phyloP scores from a whole-genome alignment of 2,888 invertebrate species.

The Labia minor region DNA sequence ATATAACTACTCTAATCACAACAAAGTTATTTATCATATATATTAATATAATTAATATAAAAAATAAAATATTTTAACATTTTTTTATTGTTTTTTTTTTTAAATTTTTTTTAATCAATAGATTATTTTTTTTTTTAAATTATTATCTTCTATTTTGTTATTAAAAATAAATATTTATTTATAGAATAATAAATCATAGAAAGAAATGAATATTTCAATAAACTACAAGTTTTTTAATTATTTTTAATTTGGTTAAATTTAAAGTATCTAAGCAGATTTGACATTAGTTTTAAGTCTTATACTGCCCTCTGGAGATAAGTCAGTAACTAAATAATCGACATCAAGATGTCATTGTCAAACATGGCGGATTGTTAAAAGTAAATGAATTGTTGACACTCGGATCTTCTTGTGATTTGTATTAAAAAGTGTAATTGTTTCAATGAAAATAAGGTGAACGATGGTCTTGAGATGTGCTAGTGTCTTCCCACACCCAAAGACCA shows the following conservation, averaged over 20 bases:
- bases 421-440: not conserved
- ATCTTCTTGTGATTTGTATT: not conserved
- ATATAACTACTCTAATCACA: no score
- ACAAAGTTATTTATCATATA: no score
- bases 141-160: no score
- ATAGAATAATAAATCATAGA: no score
- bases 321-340: constrained; percentile 45
- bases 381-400: constrained; percentile 23
- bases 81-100: no score
- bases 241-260: not conserved
- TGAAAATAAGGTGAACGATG: not conserved
- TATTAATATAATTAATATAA: no score
- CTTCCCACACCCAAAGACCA: not conserved
- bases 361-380: constrained; percentile 36
- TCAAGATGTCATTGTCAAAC: constrained; percentile 39
- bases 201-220: not conserved
- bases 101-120: no score
- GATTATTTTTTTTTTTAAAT: no score
- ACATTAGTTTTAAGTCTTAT: not conserved
- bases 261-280: not conserved
- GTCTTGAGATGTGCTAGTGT: not conserved
- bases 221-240: not conserved
- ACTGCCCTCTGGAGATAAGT: constrained; percentile 24
- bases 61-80: no score
- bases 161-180: no score